A percentile compares a stretch with the other conserved stretches of the same genome.
Conservation (phyloP, 2,888 invertebrate genomes). For the Leptopilina syphax region DNA sequence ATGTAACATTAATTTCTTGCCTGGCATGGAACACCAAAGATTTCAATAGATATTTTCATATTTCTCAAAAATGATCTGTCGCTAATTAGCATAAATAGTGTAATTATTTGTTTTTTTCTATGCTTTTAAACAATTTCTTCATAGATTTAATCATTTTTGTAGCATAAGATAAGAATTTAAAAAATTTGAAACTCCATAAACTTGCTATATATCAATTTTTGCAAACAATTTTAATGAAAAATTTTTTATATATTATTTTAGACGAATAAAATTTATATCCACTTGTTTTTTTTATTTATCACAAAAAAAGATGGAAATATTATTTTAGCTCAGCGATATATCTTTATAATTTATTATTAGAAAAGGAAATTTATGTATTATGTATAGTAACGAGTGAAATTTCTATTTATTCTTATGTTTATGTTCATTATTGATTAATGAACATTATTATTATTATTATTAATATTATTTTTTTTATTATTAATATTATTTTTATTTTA, state of each 20-base stretch:
- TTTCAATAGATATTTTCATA: background rate
- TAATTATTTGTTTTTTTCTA: background rate
- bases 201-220: background rate
- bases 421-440: background rate
- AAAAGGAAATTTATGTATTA: too few relatives aligned
- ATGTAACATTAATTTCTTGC: background rate
- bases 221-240: background rate
- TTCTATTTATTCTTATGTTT: slow-evolving; percentile 7
- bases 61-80: background rate
- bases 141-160: background rate
- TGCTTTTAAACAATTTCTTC: background rate
- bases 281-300: background rate
- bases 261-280: background rate
- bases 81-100: background rate
- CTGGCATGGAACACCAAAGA: background rate
- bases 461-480: too few relatives aligned
- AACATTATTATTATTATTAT: background rate
- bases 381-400: background rate
- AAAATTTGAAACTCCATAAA: background rate
- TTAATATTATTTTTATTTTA: too few relatives aligned
- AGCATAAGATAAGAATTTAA: background rate
- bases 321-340: background rate
- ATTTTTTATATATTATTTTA: too few relatives aligned
- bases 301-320: background rate
- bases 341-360: slow-evolving; percentile 2